Conservation (phyloP, 1,140 invertebrate species). For the Chrysomallon squamiferum region DNA sequence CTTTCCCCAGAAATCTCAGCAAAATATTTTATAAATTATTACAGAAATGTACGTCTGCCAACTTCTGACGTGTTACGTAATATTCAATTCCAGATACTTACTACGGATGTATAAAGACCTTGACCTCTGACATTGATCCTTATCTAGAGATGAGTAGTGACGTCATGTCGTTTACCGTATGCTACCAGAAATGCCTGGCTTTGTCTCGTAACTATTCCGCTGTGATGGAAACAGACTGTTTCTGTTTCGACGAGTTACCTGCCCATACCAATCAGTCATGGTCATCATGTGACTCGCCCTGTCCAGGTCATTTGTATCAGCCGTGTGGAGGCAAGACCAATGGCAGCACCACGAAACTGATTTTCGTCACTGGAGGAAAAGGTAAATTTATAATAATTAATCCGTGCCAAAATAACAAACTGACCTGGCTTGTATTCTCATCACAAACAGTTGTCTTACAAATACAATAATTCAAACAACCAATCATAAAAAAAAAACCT, state of each 20-base stretch:
- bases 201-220: background rate
- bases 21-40: too few species aligned
- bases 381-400: too few species aligned
- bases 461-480: too few species aligned
- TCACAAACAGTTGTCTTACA: too few species aligned
- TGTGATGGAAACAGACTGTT: background rate
- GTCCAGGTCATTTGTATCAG: background rate
- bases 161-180: background rate
- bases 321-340: background rate
- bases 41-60: too few species aligned
- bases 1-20: too few species aligned
- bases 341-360: background rate
- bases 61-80: too few species aligned
- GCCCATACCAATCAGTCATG: background rate
- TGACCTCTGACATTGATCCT: background rate
- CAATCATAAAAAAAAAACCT: too few species aligned
- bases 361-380: slow-evolving; percentile 4
- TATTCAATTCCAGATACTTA: background rate
- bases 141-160: background rate
- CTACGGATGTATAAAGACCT: background rate
- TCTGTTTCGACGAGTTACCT: background rate
- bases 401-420: too few species aligned
- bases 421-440: too few species aligned
- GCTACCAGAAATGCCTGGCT: background rate
- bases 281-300: background rate